Base-by-base conservation (phyloP, 2,113 vertebrate species). In the Bos taurus region DNA sequence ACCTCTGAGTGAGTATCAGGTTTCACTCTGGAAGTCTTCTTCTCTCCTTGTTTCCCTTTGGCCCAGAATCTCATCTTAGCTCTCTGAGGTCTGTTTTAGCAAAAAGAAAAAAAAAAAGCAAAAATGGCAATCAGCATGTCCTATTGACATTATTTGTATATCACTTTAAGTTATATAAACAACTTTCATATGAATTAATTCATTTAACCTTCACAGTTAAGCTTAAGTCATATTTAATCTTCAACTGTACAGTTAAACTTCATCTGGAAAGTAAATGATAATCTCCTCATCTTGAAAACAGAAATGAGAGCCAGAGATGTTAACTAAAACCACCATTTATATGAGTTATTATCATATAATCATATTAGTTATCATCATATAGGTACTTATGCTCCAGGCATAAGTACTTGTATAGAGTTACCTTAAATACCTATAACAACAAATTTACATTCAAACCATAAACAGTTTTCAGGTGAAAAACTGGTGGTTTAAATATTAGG, bases 61-160 rank as follows among this genome's bases (percentile, higher is more conserved):
- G 98, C 99, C 99, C 99, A 99, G 98, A 99, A 99, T 52, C 99
- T 99, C 99, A 99, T 99, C 98, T 99, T 99, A 64, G 99, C 99
- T 98, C 99, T 99, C 93, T 99, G 99, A 96, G 99, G 99, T 98
- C 99, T 99, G 98, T 15, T 15, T 97, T 95, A 95, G 30, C n/a
- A 94, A 95, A 43, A 43, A 0, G 9, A 48, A 0, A 11, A 97
- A 11, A 97, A 36, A 95, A 50, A 77, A 57, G 97, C 85, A 92
- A 92, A 95, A 82, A 71, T 30, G 52, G 36, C 83, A 97, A 95
- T 92, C 30, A 95, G 46, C 30, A 57, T 91, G 28, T 93, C 56
- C 48, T 43, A 77, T 30, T 74, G 52, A 92, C 36, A 94, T 46
- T 57, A 90, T 71, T 10, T 90, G 11, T 52, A 46, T 7, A 52